Evolutionary conservation across 1,140 invertebrate genomes (phyloP), one percentile per base, ranked within the genome.

Genomic region (Thrips palmi): DNA sequence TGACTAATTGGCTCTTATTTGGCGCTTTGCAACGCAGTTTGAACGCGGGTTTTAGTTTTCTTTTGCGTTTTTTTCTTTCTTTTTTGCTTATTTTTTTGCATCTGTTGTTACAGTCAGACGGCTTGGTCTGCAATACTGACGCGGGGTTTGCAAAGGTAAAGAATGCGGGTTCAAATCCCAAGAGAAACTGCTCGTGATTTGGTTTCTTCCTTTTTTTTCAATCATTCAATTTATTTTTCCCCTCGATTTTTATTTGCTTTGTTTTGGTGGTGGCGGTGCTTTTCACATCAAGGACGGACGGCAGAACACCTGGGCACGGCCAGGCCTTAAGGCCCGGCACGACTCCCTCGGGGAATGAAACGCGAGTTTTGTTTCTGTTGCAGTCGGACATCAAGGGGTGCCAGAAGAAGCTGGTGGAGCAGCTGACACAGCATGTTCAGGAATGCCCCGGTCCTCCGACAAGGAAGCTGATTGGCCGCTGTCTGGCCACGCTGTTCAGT

Each of bases 341-440:
- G n/a, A n/a, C n/a, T n/a, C n/a, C n/a, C n/a, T n/a, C n/a, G n/a
- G n/a, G n/a, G n/a, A n/a, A n/a, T n/a, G n/a, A n/a, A n/a, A n/a
- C n/a, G n/a, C n/a, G n/a, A 30, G n/a, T 10, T 41, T 29, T 46
- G 41, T 55, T 47, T 43, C 48, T 50, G 47, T 65, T 71, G 36
- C 60, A 96, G 83, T 79, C 77, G 49, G 92, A 97, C 52, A 88
- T 99, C 25, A 97, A 96, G 66, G 81, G 74, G 55, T 89, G 84
- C 52, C 94, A 98, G 54, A 85, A 93, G 57, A 89, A 91, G 54
- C 62, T 99, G 23, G 85, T 97, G 1, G 82, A 87, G 41, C 93
- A 98, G 56, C 63, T 99, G 36, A 82, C 85, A 11, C 72, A 71
- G 42, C 75, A 88, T 36, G 82, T 98, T 52, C 75, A 83, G 52